Percentiles rank a stretch among this genome's conserved stretches.
Conservation (phyloP, 2,888 invertebrate genomes). For the Campopleginae sp. region DNA sequence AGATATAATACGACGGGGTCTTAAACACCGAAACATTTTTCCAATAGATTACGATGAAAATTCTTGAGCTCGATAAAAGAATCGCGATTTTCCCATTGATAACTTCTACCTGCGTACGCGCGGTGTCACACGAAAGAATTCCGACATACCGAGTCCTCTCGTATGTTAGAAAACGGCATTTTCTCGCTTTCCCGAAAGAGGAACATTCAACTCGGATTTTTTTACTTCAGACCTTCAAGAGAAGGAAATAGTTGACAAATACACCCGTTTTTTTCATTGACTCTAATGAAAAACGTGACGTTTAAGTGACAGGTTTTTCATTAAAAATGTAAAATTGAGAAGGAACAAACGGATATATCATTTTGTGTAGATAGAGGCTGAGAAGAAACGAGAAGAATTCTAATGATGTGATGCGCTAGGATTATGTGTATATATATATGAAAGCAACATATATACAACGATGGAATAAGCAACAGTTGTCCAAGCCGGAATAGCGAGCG, state of each 20-base stretch:
- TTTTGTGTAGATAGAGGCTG: background rate
- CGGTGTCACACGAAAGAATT: background rate
- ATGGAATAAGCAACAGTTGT: slow-evolving; percentile 76
- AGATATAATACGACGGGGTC: background rate
- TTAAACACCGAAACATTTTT: background rate
- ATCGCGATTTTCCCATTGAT: background rate
- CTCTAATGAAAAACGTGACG: background rate
- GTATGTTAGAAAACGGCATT: background rate
- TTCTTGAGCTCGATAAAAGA: background rate
- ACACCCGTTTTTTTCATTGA: background rate
- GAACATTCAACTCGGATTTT: background rate
- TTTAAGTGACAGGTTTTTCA: background rate
- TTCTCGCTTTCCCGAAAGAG: background rate
- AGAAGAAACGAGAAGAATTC: slow-evolving; percentile 69
- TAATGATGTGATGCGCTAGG: slow-evolving; percentile 78
- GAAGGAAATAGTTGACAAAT: background rate
- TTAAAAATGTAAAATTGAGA: background rate
- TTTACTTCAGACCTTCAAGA: background rate
- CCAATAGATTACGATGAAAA: background rate
- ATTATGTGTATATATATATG: slow-evolving; percentile 36
- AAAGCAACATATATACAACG: slow-evolving; percentile 6
- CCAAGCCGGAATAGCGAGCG: slow-evolving; percentile 66
- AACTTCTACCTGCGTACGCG: background rate
- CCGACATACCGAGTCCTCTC: background rate
- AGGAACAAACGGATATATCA: background rate